A percentile compares a stretch with the other conserved stretches of the same genome.
These are phyloP conservation scores for Morelia viridis DNA, from an alignment of 2,797 vertebrate genomes.

Conservation along the genomic window DNA sequence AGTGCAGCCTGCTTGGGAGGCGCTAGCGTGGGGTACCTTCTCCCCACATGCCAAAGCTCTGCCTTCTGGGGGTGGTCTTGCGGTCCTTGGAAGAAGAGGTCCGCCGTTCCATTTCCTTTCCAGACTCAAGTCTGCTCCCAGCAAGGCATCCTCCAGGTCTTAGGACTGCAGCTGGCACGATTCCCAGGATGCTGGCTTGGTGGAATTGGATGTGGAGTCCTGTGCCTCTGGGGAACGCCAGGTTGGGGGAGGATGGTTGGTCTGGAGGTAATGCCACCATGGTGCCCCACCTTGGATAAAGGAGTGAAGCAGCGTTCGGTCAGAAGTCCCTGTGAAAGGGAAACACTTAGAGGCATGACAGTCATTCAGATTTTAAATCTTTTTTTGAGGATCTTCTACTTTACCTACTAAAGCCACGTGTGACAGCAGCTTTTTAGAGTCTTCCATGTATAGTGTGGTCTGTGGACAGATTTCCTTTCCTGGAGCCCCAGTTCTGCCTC, in stretches of 20 bases:
- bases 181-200: not conserved
- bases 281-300: not conserved
- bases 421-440: not conserved
- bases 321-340: not conserved
- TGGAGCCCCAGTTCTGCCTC: not conserved
- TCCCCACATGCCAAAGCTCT: not conserved
- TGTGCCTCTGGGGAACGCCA: not conserved
- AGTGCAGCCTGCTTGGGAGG: not conserved
- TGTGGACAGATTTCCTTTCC: not conserved
- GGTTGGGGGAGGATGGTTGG: not conserved
- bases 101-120: not conserved
- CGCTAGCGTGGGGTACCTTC: too few relatives aligned
- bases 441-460: too few relatives aligned
- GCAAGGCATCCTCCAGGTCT: not conserved
- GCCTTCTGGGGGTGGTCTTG: not conserved
- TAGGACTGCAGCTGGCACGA: not conserved
- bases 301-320: not conserved
- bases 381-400: not conserved
- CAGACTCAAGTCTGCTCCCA: not conserved
- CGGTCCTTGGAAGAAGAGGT: not conserved
- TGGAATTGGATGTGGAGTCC: not conserved
- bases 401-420: not conserved
- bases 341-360: not conserved
- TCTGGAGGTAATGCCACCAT: not conserved
- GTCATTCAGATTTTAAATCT: not conserved